Base-by-base conservation (phyloP, 30 jellyfish, hydroid and myxozoan species). In the Catostylus mosaicus region DNA sequence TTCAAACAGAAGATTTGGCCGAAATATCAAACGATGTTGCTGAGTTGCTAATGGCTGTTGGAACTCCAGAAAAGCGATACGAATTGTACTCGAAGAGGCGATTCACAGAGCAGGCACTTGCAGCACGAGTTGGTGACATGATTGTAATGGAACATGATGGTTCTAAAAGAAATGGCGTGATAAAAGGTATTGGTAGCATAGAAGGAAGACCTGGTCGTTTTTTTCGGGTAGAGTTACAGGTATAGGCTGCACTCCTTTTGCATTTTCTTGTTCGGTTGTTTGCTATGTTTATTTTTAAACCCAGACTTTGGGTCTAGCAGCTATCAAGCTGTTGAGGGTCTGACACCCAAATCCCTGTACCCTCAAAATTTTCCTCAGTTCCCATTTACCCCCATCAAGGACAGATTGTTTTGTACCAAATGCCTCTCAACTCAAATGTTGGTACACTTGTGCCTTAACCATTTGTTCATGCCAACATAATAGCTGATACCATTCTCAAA, bases 11-110 rank as follows among this genome's bases (percentile, higher is more conserved):
- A 7, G 84, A 73, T 23, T 32, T 87, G 46, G 22, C 46, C 10
- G 74, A 60, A 74, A 32, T 87, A 51, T 3, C 30, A 1, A 70
- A 66, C 43, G 93, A 62, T 26, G 56, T 30, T 12, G 84, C 82
- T 31, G 60, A 47, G 5, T 33, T 80, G 77, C 59, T 89, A 27
- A 29, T 57, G n/a, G 70, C 97, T 9, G 86, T 89, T 3, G 69
- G 60, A 45, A 38, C 73, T 27, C 30, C 67, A 18, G 51, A 71
- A 0, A 70, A 82, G 16, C 61, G 97, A 30, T 71, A 11, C 46
- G 86, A 72, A 36, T 56, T 75, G 59, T 71, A 50, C 61, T 48
- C 77, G 20, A 63, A 60, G 81, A 50, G 88, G 22, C 26, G 12
- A 5, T 34, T 73, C 34, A 51, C 76, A 4, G 30, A 38, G 30